phyloP scores from a whole-genome alignment of 2,888 invertebrate species.

The Dascillus cervinus region DNA sequence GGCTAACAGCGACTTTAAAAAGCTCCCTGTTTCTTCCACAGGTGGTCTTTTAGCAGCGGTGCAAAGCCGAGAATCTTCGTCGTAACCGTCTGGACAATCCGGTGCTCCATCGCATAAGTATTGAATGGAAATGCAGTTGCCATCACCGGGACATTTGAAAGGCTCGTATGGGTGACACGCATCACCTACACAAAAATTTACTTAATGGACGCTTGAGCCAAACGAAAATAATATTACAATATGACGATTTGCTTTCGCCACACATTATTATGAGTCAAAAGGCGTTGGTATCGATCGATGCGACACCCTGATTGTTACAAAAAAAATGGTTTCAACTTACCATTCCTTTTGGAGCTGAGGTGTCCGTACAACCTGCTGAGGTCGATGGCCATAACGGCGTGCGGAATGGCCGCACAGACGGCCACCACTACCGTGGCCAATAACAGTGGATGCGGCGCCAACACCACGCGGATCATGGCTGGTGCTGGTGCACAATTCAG shows the following conservation, averaged over 20 bases:
- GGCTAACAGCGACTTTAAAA: conserved; percentile 85
- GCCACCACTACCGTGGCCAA: conserved; percentile 48
- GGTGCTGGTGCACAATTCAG: conserved; percentile 31
- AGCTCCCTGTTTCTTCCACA: conserved; percentile 93
- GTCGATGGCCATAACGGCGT: conserved; percentile 64
- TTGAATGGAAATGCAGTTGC: conserved; percentile 92
- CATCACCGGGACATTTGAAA: conserved; percentile 91
- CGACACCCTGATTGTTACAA: too few relatives aligned
- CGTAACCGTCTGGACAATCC: conserved; percentile 92
- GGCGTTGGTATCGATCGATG: too few relatives aligned
- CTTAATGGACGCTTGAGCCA: too few relatives aligned
- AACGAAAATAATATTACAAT: too few relatives aligned
- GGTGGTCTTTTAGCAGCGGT: conserved; percentile 96
- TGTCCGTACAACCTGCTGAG: conserved; percentile 76
- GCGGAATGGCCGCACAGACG: conserved; percentile 58
- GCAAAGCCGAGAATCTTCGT: conserved; percentile 89
- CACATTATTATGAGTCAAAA: too few relatives aligned
- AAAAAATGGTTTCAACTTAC: conserved; percentile 49
- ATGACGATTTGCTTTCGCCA: too few relatives aligned
- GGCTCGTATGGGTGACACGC: conserved; percentile 93
- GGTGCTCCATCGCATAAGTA: conserved; percentile 92
- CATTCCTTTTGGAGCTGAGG: conserved; percentile 60
- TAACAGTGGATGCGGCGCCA: conserved; percentile 37
- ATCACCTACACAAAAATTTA: conserved; percentile 48
- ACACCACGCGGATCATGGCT: conserved; percentile 40